phyloP scores from a whole-genome alignment of 1,140 invertebrate genomes.

The Notospermus geniculatus region DNA sequence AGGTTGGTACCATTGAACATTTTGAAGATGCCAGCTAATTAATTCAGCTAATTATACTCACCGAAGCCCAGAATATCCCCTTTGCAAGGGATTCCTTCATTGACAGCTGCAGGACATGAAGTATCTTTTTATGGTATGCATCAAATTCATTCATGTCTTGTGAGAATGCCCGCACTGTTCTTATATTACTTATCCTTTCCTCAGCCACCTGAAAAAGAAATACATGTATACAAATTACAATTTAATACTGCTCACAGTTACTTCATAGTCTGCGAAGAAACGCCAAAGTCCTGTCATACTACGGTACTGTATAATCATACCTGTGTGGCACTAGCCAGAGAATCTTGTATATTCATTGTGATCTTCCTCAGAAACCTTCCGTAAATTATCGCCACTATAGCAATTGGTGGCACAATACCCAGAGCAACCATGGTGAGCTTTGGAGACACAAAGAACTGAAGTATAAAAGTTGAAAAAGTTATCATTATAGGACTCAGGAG shows the following conservation, averaged over 20 bases:
- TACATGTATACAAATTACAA: conserved; percentile 6
- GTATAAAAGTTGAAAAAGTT: too few species aligned
- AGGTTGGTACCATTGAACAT: too few species aligned
- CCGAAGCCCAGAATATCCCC: conserved; percentile 88
- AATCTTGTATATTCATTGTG: conserved; percentile 79
- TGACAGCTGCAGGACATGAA: conserved; percentile 73
- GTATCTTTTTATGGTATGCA: conserved; percentile 69
- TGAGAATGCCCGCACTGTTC: conserved; percentile 90
- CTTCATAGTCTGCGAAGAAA: not conserved
- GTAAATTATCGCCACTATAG: conserved; percentile 81
- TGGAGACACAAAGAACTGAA: conserved; percentile 81
- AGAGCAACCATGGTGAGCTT: conserved; percentile 81
- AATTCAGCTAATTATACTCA: conserved; percentile 55
- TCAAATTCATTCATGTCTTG: conserved; percentile 77
- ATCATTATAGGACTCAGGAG: too few species aligned
- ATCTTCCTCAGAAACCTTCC: conserved; percentile 84
- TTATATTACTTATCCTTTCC: conserved; percentile 88
- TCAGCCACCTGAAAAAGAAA: conserved; percentile 70
- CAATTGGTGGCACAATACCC: conserved; percentile 83
- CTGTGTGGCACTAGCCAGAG: conserved; percentile 77
- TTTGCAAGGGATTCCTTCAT: conserved; percentile 84
- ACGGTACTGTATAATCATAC: conserved; percentile 29
- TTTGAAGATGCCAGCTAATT: too few species aligned
- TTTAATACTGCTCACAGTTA: not conserved
- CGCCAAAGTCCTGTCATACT: too few species aligned